These are phyloP conservation scores for Drosophila affinis DNA, from an alignment of 2,888 invertebrate genomes.

Conservation along the genomic window DNA sequence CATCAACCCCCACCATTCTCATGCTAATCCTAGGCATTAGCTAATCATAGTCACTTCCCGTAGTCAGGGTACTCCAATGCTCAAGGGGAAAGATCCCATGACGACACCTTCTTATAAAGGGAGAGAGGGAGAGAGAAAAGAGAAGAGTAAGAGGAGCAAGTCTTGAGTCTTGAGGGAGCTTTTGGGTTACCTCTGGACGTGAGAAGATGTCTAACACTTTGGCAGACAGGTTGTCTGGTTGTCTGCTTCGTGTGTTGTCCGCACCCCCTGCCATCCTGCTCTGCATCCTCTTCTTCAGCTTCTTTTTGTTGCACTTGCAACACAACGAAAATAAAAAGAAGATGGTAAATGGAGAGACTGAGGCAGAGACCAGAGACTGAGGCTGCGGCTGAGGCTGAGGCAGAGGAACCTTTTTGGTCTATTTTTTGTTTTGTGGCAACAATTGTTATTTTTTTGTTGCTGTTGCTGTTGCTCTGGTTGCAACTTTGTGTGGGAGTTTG, in stretches of 20 bases:
- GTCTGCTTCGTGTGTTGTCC: conserved; percentile 42
- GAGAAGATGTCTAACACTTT: conserved; percentile 79
- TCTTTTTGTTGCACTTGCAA: conserved; percentile 69
- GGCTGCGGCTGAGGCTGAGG: conserved; percentile 11
- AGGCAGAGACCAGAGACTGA: conserved; percentile 3
- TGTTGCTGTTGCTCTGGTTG: conserved; percentile 54
- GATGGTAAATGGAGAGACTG: conserved; percentile 31
- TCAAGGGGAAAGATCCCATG: conserved; percentile 50
- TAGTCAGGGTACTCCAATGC: conserved; percentile 15
- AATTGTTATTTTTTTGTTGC: conserved; percentile 52
- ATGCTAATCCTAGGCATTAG: too few relatives aligned
- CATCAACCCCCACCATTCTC: too few relatives aligned
- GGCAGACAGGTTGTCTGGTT: conserved; percentile 70
- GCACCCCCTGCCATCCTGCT: conserved; percentile 10
- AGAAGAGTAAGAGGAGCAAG: conserved; percentile 1
- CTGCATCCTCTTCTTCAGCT: conserved; percentile 14
- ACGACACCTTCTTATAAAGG: conserved; percentile 61
- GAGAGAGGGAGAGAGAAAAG: conserved; percentile 8
- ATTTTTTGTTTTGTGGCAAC: conserved; percentile 54
- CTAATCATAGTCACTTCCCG: background rate
- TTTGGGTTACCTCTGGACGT: conserved; percentile 64
- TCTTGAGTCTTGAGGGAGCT: conserved; percentile 19
- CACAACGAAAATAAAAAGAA: conserved; percentile 41
- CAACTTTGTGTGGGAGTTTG: conserved; percentile 79
- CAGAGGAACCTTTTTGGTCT: conserved; percentile 46